Percentiles rank a stretch among this genome's conserved stretches.
These are phyloP conservation scores for Aselliscus stoliczkanus DNA, from an alignment of 2,797 vertebrate species.

Conservation along the genomic window DNA sequence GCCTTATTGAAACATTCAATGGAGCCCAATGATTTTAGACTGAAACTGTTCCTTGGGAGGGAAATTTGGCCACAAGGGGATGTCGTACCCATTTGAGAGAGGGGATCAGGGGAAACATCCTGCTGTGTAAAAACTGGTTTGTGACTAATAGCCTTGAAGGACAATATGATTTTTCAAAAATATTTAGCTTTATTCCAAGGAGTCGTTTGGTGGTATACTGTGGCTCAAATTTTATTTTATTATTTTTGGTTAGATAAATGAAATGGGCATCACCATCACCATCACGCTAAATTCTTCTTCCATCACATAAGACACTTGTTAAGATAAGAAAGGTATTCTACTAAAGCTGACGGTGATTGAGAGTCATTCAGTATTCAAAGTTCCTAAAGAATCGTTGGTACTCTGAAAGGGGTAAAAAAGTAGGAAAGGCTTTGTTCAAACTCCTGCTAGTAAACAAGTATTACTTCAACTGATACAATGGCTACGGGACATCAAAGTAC, in stretches of 20 bases:
- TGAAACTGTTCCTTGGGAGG: conserved; percentile 20
- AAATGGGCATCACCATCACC: background rate
- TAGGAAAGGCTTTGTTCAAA: conserved; percentile 96
- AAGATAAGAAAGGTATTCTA: conserved; percentile 41
- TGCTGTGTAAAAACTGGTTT: background rate
- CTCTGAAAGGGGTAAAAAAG: conserved; percentile 91
- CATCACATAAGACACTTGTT: conserved; percentile 57
- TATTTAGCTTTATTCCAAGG: conserved; percentile 37
- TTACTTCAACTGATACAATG: conserved; percentile 94
- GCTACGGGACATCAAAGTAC: conserved; percentile 97
- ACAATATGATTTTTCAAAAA: conserved; percentile 22
- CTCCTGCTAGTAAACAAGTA: conserved; percentile 88
- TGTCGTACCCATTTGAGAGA: background rate
- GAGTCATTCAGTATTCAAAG: conserved; percentile 72
- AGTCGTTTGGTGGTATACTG: conserved; percentile 23
- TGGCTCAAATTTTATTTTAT: conserved; percentile 49
- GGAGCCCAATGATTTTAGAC: conserved; percentile 13
- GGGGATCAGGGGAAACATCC: background rate
- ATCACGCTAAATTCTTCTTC: conserved; percentile 40
- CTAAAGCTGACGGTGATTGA: conserved; percentile 65
- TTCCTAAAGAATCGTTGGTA: conserved; percentile 68
- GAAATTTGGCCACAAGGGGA: conserved; percentile 44
- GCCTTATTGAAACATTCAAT: conserved; percentile 33
- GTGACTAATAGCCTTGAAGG: background rate
- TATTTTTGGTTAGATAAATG: conserved; percentile 55